phyloP scores from a whole-genome alignment of 2,113 vertebrate species.

The Coptodon rendalli region DNA sequence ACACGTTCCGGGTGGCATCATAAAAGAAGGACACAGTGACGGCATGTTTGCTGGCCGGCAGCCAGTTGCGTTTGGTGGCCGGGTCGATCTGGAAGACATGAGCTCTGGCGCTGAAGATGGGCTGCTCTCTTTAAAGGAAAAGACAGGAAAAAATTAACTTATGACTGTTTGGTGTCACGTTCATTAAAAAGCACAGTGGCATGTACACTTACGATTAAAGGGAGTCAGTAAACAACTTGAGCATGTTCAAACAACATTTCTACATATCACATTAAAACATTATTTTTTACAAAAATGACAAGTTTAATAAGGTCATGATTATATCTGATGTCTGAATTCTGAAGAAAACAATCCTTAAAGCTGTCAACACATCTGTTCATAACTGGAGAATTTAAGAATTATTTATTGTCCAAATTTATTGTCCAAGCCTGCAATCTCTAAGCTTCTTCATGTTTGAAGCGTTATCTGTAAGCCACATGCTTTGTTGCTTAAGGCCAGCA shows the following conservation, averaged over 20 bases:
- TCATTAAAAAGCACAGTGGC: background rate
- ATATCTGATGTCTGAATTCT: background rate
- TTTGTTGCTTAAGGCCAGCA: background rate
- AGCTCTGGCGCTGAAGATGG: slow-evolving; percentile 91
- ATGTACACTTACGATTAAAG: background rate
- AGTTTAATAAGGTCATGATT: background rate
- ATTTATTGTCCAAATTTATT: background rate
- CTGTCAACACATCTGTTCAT: background rate
- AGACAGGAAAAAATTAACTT: background rate
- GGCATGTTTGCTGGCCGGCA: slow-evolving; percentile 91
- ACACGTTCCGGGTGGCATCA: slow-evolving; percentile 84
- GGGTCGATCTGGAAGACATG: slow-evolving; percentile 98
- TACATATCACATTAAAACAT: background rate
- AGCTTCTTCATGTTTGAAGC: background rate
- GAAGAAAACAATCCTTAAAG: background rate
- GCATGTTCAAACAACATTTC: background rate
- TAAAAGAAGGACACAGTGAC: slow-evolving; percentile 82
- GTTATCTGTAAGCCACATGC: background rate
- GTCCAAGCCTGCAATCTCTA: background rate
- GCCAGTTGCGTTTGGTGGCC: slow-evolving; percentile 91
- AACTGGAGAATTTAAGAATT: background rate
- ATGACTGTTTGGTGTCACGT: background rate
- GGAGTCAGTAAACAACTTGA: background rate
- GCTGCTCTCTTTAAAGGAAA: slow-evolving; percentile 82
- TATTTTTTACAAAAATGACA: rapidly evolving